Evolutionary conservation across 2,113 vertebrate genomes (phyloP).

Genomic region (Empidonax traillii): DNA sequence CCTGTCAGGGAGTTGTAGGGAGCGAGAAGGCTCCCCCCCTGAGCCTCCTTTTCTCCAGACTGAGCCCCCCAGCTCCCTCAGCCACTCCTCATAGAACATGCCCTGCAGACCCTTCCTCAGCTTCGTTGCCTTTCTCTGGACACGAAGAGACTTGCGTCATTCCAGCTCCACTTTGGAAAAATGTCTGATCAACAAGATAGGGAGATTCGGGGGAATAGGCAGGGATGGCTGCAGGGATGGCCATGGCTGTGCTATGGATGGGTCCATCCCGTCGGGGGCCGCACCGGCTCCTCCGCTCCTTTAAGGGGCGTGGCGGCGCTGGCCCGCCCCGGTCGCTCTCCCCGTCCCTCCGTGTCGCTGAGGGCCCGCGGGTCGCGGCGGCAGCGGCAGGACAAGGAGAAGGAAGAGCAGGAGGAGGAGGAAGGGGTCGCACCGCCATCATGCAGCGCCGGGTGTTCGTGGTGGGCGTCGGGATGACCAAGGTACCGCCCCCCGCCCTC

Average conservation of each 20-base stretch:
- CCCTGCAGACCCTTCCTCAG: not conserved
- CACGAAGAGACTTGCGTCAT: not conserved
- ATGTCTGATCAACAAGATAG: not conserved
- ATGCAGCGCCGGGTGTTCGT: conserved; percentile 79
- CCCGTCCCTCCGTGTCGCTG: not conserved
- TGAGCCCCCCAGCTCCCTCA: not conserved
- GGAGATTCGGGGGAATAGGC: not conserved
- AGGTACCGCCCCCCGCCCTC: conserved; percentile 74
- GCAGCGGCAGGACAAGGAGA: accelerated
- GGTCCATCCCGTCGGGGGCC: accelerated
- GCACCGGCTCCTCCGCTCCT: not conserved
- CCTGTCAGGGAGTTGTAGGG: not conserved
- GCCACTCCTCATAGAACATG: not conserved
- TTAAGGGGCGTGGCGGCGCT: not conserved
- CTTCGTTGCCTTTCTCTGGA: not conserved
- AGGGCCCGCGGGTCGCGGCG: not conserved
- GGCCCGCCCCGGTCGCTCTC: too few species aligned
- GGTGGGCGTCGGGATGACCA: conserved; percentile 96
- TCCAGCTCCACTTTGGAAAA: not conserved
- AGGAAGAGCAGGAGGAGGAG: too few species aligned
- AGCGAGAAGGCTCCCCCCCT: not conserved
- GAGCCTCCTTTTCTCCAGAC: not conserved
- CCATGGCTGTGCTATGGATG: accelerated
- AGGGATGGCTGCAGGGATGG: not conserved
- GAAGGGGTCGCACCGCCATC: accelerated